Percentiles rank a stretch among this genome's conserved stretches.
phyloP scores from a whole-genome alignment of 64 coral and sea anemone species.

The Acropora yongei region DNA sequence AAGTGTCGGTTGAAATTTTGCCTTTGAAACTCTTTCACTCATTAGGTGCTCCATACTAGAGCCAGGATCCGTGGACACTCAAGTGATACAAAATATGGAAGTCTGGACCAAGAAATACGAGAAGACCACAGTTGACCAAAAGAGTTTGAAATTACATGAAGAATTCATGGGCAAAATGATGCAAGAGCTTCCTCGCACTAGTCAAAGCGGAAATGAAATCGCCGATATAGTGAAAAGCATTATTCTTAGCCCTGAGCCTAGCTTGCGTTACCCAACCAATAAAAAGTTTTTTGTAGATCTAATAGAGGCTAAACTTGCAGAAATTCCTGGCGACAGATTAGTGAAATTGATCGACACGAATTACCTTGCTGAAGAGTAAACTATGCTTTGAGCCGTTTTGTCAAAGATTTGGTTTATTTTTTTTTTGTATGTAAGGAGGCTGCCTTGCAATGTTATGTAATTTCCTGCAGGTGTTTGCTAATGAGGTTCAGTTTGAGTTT shows the following conservation, averaged over 20 bases:
- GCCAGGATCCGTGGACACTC: slow-evolving; percentile 59
- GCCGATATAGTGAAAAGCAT: slow-evolving; percentile 63
- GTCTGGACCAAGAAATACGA: slow-evolving; percentile 37
- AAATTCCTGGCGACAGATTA: slow-evolving; percentile 63
- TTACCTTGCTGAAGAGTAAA: background rate
- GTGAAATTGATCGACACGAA: background rate
- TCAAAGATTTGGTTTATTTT: too few species aligned
- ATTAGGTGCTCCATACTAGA: slow-evolving; percentile 66
- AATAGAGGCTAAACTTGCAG: slow-evolving; percentile 56
- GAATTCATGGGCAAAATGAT: background rate
- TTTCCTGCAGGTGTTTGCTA: too few species aligned
- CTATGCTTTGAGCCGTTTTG: too few species aligned
- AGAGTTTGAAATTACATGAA: slow-evolving; percentile 59
- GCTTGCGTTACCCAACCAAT: slow-evolving; percentile 73
- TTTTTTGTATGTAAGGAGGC: too few species aligned
- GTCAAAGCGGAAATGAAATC: slow-evolving; percentile 56
- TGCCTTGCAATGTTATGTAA: too few species aligned
- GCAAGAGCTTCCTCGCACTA: background rate
- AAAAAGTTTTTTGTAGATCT: slow-evolving; percentile 26
- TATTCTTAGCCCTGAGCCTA: slow-evolving; percentile 49
- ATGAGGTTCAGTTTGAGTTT: too few species aligned
- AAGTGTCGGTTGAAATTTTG: too few species aligned
- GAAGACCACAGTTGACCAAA: slow-evolving; percentile 56
- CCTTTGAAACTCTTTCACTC: background rate
- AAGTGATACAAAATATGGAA: background rate